Evolutionary conservation across 2,888 invertebrate species (phyloP), one percentile per base, ranked within the genome.

Genomic region (Phrixothrix hirtus): DNA sequence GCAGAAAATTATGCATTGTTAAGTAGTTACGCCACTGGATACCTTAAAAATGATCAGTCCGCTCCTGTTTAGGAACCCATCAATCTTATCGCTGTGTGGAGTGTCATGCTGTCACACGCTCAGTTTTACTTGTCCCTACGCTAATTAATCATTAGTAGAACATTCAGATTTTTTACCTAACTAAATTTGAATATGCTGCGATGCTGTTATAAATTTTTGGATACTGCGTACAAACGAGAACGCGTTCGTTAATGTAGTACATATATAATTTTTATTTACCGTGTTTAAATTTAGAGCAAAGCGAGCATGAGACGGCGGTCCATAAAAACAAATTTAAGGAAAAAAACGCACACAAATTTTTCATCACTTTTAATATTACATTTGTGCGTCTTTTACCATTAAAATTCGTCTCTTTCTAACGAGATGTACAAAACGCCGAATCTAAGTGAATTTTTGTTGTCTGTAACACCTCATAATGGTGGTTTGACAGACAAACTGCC

Each of bases 61-160:
- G 43, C 43, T 44, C 39, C 44, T 44, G 41, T 35, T 41, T 51
- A 35, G 35, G 34, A 36, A 26, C 52, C 30, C 54, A 60, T 60
- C 60, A 60, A 60, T 60, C 58, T 57, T 58, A 14, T 15, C 31
- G 21, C 25, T 29, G 17, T 38, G 17, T 26, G 32, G 39, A 44
- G 67, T 69, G 72, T 70, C 72, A 71, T 68, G 55, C 67, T 65
- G 72, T 71, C 71, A 71, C 70, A 71, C 70, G 70, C 69, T 70
- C 69, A 66, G 65, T 68, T 70, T 68, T 71, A 68, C 63, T 62
- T 62, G 66, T 68, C 68, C 62, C 63, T 62, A 60, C 49, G 66
- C 70, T 71, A 72, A 71, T 72, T 72, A 72, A 71, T 72, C 70
- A 71, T 71, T 72, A 69, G 70, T 58, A 49, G 53, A 56, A 58